A percentile compares a stretch with the other conserved stretches of the same genome.
Evolutionary conservation across 1,140 invertebrate genomes (phyloP).

Genomic region (Phthorimaea operculella): DNA sequence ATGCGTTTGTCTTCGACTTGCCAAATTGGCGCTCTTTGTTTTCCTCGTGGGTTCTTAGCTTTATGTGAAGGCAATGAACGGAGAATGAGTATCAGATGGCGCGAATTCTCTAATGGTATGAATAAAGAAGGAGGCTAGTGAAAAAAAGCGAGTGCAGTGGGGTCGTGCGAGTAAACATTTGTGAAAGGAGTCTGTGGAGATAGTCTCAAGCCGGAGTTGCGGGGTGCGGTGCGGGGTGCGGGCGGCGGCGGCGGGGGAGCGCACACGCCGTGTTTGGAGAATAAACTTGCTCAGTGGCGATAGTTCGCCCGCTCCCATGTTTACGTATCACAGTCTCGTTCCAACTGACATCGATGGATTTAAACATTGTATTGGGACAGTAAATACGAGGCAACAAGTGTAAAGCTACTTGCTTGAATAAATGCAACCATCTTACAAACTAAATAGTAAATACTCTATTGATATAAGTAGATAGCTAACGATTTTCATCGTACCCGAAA

Average conservation of each 20-base stretch:
- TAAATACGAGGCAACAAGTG: neutral
- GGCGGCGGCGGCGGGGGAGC: conserved; percentile 28
- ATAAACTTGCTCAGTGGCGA: conserved; percentile 27
- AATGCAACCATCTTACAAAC: too few species aligned
- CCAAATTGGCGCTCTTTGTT: conserved; percentile 60
- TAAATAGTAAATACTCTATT: too few species aligned
- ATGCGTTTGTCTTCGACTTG: conserved; percentile 64
- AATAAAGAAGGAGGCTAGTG: neutral
- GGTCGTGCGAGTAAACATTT: conserved; percentile 47
- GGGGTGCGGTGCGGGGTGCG: conserved; percentile 5
- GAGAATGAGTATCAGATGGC: conserved; percentile 4
- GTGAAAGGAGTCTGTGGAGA: conserved; percentile 25
- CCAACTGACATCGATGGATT: conserved; percentile 32
- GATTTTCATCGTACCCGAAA: too few species aligned
- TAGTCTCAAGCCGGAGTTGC: conserved; percentile 4
- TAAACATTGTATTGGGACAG: conserved; percentile 12
- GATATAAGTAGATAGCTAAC: too few species aligned
- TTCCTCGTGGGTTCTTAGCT: conserved; percentile 43
- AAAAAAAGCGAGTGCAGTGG: conserved; percentile 4
- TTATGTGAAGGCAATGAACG: conserved; percentile 8
- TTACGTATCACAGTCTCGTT: conserved; percentile 41
- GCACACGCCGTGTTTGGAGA: conserved; percentile 10
- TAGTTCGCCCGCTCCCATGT: conserved; percentile 37
- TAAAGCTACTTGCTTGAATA: too few species aligned
- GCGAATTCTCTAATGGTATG: neutral